phyloP scores from a whole-genome alignment of 1,140 invertebrate species.

The Drosophila yakuba region DNA sequence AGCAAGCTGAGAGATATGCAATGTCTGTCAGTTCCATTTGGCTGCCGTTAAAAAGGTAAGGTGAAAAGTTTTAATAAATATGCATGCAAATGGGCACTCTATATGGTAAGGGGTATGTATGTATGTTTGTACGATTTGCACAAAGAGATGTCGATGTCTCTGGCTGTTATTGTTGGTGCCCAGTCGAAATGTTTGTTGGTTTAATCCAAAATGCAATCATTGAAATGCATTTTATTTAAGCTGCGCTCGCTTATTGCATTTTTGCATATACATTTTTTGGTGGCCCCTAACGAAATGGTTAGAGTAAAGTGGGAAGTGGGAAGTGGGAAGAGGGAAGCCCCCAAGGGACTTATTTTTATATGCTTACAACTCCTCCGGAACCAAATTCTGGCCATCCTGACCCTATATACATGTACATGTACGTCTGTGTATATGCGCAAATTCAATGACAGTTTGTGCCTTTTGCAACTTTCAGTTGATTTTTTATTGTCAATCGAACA shows the following conservation, averaged over 20 bases:
- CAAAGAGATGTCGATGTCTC: slow-evolving; percentile 16
- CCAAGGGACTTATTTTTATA: slow-evolving; percentile 75
- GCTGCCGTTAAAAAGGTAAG: slow-evolving; percentile 4
- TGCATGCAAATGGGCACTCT: background rate
- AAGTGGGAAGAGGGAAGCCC: slow-evolving; percentile 21
- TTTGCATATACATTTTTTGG: slow-evolving; percentile 77
- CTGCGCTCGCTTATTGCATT: slow-evolving; percentile 76
- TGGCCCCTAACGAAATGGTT: background rate
- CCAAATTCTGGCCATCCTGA: slow-evolving; percentile 21
- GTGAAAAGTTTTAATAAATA: slow-evolving; percentile 52
- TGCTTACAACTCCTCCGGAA: slow-evolving; percentile 53
- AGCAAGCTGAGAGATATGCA: slow-evolving; percentile 38
- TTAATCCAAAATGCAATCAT: slow-evolving; percentile 81
- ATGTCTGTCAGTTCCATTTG: slow-evolving; percentile 39
- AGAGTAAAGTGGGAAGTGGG: too few relatives aligned
- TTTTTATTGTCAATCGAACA: slow-evolving; percentile 83
- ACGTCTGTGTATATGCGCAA: slow-evolving; percentile 33
- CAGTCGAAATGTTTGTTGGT: slow-evolving; percentile 17
- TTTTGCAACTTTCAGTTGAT: slow-evolving; percentile 81
- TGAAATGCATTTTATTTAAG: slow-evolving; percentile 82
- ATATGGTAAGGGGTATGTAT: slow-evolving; percentile 12
- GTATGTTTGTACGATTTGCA: background rate
- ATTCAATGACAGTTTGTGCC: slow-evolving; percentile 79
- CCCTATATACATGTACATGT: background rate
- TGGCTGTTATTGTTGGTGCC: slow-evolving; percentile 20